Evolutionary conservation across 1,140 invertebrate genomes (phyloP), one percentile per base, ranked within the genome.

Genomic region (Charaxes varanes): DNA sequence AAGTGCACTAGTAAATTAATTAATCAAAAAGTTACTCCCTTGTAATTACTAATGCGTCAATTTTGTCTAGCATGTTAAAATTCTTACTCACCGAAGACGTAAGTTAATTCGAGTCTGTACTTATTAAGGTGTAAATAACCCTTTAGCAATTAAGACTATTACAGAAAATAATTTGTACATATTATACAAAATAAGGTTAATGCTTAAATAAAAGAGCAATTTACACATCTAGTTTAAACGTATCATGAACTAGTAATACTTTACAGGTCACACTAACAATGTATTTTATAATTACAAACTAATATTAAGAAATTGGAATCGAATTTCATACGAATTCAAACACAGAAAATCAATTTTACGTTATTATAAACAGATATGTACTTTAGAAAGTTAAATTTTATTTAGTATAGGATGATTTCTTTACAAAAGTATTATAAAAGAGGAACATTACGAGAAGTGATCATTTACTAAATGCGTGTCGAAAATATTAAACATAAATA

Each of bases 281-380:
- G 26, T 51, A 38, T 45, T 44, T 37, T 62, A 62, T 42, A 47
- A 53, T 55, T 55, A 36, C 10, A 36, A 43, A 43, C 24, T 66
- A 63, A 53, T 32, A 36, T 41, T 38, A 49, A 52, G 14, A 15
- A 46, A 51, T 55, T 50, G 42, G 41, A n/a, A 23, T 50, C 28
- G 37, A 52, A 43, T 53, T 56, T 43, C 37, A n/a, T n/a, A n/a
- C n/a, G n/a, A 55, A 49, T 50, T 45, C 42, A 51, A 57, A 53
- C 24, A 37, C 54, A 47, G 46, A 62, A 53, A 66, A 57, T 43
- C 64, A 64, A 60, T 66, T 65, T 68, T 62, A 67, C 53, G 17
- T 62, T 65, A 62, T 47, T 62, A 54, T 53, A 62, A 62, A 67
- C 62, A 70, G 72, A 77, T 77, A 77, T 77, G 72, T 77, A 65